These are phyloP conservation scores for Acronicta psi DNA, from an alignment of 2,888 invertebrate genomes.

Conservation along the genomic window DNA sequence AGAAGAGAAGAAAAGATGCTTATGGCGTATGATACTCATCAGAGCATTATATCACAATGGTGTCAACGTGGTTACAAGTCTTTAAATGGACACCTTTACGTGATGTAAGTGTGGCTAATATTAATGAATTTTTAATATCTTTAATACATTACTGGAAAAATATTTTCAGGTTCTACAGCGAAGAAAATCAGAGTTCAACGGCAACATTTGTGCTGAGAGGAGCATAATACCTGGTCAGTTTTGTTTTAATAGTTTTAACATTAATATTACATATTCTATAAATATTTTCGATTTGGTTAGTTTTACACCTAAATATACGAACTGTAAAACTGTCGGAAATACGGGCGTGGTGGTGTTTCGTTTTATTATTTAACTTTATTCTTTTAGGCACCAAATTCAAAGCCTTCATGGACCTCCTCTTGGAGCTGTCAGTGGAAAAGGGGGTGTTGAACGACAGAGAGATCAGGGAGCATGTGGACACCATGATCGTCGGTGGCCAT, in stretches of 20 bases:
- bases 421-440: constrained; percentile 82
- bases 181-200: constrained; percentile 68
- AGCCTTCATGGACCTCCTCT: constrained; percentile 87
- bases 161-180: constrained; percentile 68
- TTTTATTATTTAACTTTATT: not conserved
- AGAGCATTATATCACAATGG: too few species aligned
- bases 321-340: too few species aligned
- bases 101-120: too few species aligned
- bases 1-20: too few species aligned
- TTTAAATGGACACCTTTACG: too few species aligned
- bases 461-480: constrained; percentile 88
- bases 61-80: too few species aligned
- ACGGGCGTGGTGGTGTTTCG: too few species aligned
- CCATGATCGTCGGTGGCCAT: constrained; percentile 89
- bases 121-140: too few species aligned
- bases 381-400: constrained; percentile 75
- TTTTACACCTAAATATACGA: too few species aligned
- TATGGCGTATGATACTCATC: too few species aligned
- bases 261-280: too few species aligned
- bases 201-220: constrained; percentile 54
- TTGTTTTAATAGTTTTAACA: not conserved
- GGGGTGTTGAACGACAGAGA: constrained; percentile 83
- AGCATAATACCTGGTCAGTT: constrained; percentile 62
- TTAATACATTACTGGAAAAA: not conserved
- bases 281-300: too few species aligned